Evolutionary conservation across 2,888 invertebrate species (phyloP), one percentile per base, ranked within the genome.

Genomic region (Campoplex nolae): DNA sequence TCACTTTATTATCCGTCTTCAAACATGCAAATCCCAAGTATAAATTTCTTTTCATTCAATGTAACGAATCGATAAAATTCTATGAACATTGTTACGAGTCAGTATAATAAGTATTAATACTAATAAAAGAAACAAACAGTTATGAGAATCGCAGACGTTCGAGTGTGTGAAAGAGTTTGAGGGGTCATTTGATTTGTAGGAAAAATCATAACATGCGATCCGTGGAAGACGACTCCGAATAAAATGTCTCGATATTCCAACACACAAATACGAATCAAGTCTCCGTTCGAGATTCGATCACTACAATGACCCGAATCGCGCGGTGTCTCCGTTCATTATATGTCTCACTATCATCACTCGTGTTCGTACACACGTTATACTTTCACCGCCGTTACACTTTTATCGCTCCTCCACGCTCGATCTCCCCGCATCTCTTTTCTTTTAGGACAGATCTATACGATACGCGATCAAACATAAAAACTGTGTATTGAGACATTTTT

Each of bases 331-430:
- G 67, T 65, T 89, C 86, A 86, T 85, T 88, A 86, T 77, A 79
- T 45, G 65, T 80, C 71, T 77, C 84, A 70, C 79, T 68, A 74
- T 48, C 83, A 56, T 77, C 67, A 45, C 78, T 82, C 32, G 56
- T 67, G 58, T 71, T 32, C 45, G 70, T 71, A 35, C 58, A 74
- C 56, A 75, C 23, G 23, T 23, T 23, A 79, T 84, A 87, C 86
- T 88, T 88, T 88, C 83, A 35, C 82, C 83, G 86, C 70, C 73
- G 76, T 85, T 8, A 74, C 84, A 74, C 83, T 88, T 89, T 89
- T 89, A 89, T 89, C 83, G 81, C 56, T 83, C 45, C 54, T 71
- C 84, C 84, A 75, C 70, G 70, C 65, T 75, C 83, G 68, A 58
- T n/a, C 67, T n/a, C 73, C 23, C 23, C 56, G 38, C 38, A 23